Conservation (phyloP, 2,797 vertebrate genomes). For the Macrochelys suwanniensis region DNA sequence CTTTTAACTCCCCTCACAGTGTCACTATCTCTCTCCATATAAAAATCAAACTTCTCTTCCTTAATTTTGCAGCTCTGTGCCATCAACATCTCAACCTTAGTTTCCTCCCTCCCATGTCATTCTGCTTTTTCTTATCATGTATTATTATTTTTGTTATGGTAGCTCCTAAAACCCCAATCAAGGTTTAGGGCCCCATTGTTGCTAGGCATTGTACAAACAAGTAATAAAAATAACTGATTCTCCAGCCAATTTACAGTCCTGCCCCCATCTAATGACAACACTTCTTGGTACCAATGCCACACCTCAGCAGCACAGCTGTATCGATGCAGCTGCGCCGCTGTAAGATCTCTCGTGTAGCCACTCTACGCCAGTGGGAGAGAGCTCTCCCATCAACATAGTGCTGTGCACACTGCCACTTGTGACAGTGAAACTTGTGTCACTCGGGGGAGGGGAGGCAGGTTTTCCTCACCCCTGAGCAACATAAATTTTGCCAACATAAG, state of each 20-base stretch:
- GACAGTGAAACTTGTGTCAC: too few species aligned
- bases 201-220: background rate
- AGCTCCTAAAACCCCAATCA: background rate
- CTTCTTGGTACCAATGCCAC: background rate
- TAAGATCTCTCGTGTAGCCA: too few species aligned
- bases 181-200: background rate
- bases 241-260: background rate
- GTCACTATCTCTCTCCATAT: background rate
- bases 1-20: background rate
- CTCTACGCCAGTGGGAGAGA: too few species aligned
- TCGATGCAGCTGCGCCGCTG: too few species aligned
- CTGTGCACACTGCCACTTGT: too few species aligned
- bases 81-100: background rate
- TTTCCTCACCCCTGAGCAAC: too few species aligned
- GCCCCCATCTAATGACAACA: background rate
- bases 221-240: background rate
- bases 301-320: too few species aligned
- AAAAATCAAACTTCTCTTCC: background rate
- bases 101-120: background rate
- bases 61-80: background rate
- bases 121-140: background rate
- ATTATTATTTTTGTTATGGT: background rate
- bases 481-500: too few species aligned
- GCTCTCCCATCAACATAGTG: too few species aligned
- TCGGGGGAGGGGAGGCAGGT: too few species aligned